phyloP scores from a whole-genome alignment of 1,140 invertebrate genomes.

The Chrysomallon squamiferum region DNA sequence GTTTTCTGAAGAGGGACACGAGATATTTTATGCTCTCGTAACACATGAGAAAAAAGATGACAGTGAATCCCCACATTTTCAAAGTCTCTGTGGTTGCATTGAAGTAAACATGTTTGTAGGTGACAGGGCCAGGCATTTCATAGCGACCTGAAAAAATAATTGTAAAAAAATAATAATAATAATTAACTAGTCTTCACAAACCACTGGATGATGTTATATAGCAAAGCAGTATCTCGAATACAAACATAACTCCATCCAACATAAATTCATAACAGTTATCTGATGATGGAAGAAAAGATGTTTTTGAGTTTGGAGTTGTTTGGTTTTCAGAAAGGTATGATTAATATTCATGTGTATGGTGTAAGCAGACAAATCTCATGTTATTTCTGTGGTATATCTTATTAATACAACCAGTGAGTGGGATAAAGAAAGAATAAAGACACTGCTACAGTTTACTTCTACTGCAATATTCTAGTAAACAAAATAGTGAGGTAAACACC shows the following conservation, averaged over 20 bases:
- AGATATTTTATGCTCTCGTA: conserved; percentile 78
- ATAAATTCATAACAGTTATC: background rate
- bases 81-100: conserved; percentile 77
- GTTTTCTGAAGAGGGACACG: conserved; percentile 66
- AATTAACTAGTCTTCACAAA: background rate
- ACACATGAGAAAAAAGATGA: conserved; percentile 72
- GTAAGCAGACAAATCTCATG: too few species aligned
- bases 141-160: conserved; percentile 71
- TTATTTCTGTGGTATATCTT: too few species aligned
- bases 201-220: background rate
- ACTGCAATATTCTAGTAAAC: too few species aligned
- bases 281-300: too few species aligned
- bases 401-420: too few species aligned
- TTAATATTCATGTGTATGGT: too few species aligned
- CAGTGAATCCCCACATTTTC: conserved; percentile 79
- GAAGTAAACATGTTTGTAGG: conserved; percentile 84
- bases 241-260: background rate
- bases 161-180: background rate
- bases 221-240: background rate
- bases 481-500: too few species aligned
- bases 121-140: conserved; percentile 67
- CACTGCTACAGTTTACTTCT: too few species aligned
- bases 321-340: too few species aligned
- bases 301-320: too few species aligned
- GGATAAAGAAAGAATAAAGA: too few species aligned